Conservation (phyloP, 1,140 invertebrate genomes). For the Trinorchestia longiramus region DNA sequence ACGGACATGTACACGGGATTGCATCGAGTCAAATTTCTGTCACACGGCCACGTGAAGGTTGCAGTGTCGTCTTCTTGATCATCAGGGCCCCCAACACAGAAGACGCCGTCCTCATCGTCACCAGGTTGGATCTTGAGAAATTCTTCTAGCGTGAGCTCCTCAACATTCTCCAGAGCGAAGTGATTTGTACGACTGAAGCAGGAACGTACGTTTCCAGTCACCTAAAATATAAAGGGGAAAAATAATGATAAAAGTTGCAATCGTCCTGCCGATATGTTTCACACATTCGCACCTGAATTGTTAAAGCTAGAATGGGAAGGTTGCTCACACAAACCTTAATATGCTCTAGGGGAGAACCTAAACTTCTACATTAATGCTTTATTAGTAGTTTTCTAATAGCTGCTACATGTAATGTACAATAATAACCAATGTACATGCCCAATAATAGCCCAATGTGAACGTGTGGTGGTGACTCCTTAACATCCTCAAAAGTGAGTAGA, state of each 20-base stretch:
- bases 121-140: background rate
- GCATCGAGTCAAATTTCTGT: slow-evolving; percentile 26
- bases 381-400: background rate
- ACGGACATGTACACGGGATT: slow-evolving; percentile 34
- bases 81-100: slow-evolving; percentile 27
- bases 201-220: background rate
- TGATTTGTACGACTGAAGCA: slow-evolving; percentile 33
- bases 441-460: too few relatives aligned
- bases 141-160: background rate
- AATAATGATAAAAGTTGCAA: background rate
- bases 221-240: background rate
- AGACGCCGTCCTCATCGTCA: background rate
- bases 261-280: too few relatives aligned
- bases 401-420: too few relatives aligned
- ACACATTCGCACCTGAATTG: background rate
- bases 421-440: too few relatives aligned
- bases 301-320: background rate
- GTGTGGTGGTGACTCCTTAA: too few relatives aligned
- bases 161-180: background rate
- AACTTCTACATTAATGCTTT: background rate
- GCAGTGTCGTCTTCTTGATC: background rate
- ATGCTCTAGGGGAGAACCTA: background rate
- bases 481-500: too few relatives aligned
- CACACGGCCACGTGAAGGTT: slow-evolving; percentile 24
- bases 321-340: background rate